A percentile compares a stretch with the other conserved stretches of the same genome.
phyloP scores from a whole-genome alignment of 2,888 invertebrate genomes.

The Arctia plantaginis region DNA sequence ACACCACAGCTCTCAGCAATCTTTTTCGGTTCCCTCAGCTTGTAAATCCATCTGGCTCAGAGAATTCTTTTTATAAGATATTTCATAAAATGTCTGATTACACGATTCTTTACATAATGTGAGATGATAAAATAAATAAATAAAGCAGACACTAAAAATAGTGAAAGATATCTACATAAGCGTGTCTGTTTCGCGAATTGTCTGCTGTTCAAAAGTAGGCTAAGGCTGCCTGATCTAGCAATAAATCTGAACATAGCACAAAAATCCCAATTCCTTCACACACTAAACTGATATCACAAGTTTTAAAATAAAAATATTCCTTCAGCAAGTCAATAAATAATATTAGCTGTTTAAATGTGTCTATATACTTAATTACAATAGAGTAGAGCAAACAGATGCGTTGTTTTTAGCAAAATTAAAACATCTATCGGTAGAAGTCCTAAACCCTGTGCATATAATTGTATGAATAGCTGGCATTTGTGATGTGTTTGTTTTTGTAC shows the following conservation, averaged over 20 bases:
- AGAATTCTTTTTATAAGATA: not conserved
- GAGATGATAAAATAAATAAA: not conserved
- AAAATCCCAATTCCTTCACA: not conserved
- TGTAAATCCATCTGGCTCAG: too few relatives aligned
- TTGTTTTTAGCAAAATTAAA: not conserved
- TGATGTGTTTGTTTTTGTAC: slow-evolving; percentile 8
- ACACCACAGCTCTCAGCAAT: not conserved
- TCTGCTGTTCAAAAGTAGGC: not conserved
- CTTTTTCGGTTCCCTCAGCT: not conserved
- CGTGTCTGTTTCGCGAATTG: not conserved
- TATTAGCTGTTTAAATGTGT: not conserved
- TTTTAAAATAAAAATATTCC: not conserved
- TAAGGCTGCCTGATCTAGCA: not conserved
- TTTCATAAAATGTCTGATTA: not conserved
- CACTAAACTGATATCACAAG: not conserved
- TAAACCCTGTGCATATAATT: slow-evolving; percentile 4
- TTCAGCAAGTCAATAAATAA: not conserved
- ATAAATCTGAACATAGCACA: not conserved
- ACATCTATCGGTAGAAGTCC: slow-evolving; percentile 2
- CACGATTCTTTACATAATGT: not conserved
- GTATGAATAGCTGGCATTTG: slow-evolving; percentile 1
- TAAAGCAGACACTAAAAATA: not conserved
- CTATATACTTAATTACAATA: not conserved
- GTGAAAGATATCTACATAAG: not conserved
- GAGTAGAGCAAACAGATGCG: not conserved